A percentile compares a stretch with the other conserved stretches of the same genome.
Evolutionary conservation across 2,797 vertebrate genomes (phyloP).

Genomic region (Phataginus tetradactyla): DNA sequence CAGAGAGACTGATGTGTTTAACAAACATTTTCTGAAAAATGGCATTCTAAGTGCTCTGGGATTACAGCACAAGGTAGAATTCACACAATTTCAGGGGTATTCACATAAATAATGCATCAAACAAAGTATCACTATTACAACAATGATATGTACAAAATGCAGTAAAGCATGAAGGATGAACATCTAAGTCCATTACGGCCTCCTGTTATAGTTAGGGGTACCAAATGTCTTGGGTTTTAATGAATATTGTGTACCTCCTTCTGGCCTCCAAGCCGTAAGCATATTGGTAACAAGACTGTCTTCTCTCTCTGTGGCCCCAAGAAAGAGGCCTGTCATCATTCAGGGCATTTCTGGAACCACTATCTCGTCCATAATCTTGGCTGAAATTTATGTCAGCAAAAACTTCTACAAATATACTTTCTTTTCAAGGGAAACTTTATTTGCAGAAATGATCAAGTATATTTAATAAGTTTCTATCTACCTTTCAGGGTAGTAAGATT

Average conservation of each 20-base stretch:
- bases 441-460: neutral
- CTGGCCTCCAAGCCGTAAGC: neutral
- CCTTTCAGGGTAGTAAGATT: neutral
- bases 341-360: neutral
- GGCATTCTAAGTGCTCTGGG: neutral
- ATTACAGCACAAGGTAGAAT: neutral
- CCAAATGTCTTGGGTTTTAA: neutral
- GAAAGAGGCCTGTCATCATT: neutral
- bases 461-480: neutral
- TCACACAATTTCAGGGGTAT: neutral
- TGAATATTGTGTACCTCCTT: neutral
- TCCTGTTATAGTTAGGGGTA: neutral
- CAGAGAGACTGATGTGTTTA: neutral
- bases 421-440: neutral
- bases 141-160: neutral
- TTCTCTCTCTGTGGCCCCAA: neutral
- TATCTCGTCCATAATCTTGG: neutral
- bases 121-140: too few species aligned
- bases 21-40: neutral
- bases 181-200: neutral
- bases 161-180: accelerated
- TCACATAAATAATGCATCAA: neutral
- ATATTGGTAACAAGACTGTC: neutral
- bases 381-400: neutral
- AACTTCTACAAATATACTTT: neutral